Base-by-base conservation (phyloP, 2,888 invertebrate species). In the Pomacea canaliculata region DNA sequence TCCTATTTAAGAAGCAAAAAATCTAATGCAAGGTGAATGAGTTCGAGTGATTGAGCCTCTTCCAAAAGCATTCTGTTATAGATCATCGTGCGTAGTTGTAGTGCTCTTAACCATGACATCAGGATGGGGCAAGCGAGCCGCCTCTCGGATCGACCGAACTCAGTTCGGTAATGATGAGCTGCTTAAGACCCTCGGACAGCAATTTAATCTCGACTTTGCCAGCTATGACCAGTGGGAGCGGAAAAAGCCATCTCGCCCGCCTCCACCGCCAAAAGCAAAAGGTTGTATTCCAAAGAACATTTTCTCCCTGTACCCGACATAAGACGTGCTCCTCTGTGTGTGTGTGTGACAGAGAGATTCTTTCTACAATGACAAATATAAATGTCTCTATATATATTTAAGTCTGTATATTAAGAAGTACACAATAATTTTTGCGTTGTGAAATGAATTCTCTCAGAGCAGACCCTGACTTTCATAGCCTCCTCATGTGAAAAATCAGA, bases 181-280 rank as follows among this genome's bases (percentile, higher is more conserved):
- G 13, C 80, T 87, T 10, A 84, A 85, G 76, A 82, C 84, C 27
- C 80, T 87, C 18, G 86, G 85, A 9, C 83, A 80, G 69, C 85
- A 86, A 79, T 83, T 86, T 76, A 86, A 86, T 83, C 84, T 86
- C 65, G 85, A 84, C 56, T 86, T 87, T 73, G 80, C 85, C 59
- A 85, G 83, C 71, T 87, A 87, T 84, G 85, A 86, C 65, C 85
- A 85, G 74, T 87, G 87, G 87, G 84, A 84, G 70, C 82, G 87
- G 73, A 78, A 76, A 71, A 72, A 76, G 23, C 76, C 76, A 18
- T 65, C 67, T n/a, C 66, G 69, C 12, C 73, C 70, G 13, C 77
- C 79, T 49, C 65, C 76, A 16, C 56, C 76, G 10, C 72, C 75
- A 10, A 76, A 69, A 51, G 72, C 70, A 46, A 79, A 76, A 76